phyloP scores from a whole-genome alignment of 2,113 vertebrate species.

The Astur gentilis region DNA sequence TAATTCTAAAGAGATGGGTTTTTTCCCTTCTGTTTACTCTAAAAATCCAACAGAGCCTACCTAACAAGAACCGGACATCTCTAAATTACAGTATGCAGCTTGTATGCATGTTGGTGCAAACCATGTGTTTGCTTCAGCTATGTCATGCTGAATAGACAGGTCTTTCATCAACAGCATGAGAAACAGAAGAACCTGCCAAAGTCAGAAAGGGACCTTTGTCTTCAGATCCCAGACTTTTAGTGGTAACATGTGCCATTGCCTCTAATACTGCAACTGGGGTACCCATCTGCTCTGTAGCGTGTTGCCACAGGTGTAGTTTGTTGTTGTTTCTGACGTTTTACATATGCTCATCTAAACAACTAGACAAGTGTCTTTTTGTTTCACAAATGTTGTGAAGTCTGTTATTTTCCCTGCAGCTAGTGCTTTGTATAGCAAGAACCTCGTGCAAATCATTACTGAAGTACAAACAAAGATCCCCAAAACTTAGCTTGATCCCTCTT shows the following conservation, averaged over 20 bases:
- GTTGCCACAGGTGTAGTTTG: conserved; percentile 68
- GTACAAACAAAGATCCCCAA: background rate
- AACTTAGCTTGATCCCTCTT: background rate
- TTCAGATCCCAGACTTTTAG: background rate
- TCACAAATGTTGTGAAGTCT: conserved; percentile 9
- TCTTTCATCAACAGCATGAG: background rate
- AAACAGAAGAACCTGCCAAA: background rate
- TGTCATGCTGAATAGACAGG: background rate
- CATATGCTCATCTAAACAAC: conserved; percentile 58
- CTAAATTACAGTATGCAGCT: background rate
- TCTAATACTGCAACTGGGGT: background rate
- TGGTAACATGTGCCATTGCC: background rate
- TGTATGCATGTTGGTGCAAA: background rate
- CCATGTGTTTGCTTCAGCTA: background rate
- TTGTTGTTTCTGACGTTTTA: conserved; percentile 63
- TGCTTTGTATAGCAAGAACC: conserved; percentile 11
- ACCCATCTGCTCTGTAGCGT: conserved; percentile 29
- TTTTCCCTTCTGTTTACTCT: conserved; percentile 33
- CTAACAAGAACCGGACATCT: background rate
- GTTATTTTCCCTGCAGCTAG: conserved; percentile 45
- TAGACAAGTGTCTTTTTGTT: conserved; percentile 56
- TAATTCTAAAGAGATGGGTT: background rate
- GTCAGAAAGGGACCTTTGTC: background rate
- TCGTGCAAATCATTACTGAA: conserved; percentile 30
- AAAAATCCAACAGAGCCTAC: conserved; percentile 4